A percentile compares a stretch with the other conserved stretches of the same genome.
Conservation (phyloP, 2,888 invertebrate genomes). For the Eilema sororculum region DNA sequence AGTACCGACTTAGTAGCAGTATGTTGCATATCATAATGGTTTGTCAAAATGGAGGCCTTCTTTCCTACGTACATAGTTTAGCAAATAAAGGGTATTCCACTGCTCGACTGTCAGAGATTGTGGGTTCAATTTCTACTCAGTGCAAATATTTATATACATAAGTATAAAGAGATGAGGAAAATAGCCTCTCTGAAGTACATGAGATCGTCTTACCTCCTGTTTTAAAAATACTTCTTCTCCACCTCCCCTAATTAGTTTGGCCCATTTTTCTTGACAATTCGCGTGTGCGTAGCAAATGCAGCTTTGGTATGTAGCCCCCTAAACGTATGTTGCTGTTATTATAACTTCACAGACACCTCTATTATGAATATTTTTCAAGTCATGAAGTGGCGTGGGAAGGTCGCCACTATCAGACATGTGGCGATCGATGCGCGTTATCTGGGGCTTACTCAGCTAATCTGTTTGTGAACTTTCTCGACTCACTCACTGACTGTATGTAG, state of each 20-base stretch:
- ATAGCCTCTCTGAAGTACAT: no score
- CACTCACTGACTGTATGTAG: background rate
- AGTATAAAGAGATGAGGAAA: no score
- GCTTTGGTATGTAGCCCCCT: no score
- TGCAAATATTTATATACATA: no score
- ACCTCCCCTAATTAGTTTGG: no score
- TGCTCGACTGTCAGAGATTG: no score
- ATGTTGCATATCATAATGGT: background rate
- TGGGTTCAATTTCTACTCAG: no score
- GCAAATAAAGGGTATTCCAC: no score
- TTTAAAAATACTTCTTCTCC: no score
- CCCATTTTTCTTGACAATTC: no score
- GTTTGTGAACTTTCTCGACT: conserved; percentile 13
- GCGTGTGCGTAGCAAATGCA: no score
- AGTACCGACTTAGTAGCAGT: background rate
- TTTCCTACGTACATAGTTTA: background rate
- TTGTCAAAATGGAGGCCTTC: background rate
- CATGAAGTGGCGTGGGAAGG: conserved; percentile 18
- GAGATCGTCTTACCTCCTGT: background rate
- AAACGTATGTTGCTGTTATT: background rate
- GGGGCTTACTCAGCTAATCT: conserved; percentile 8
- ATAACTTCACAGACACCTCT: background rate
- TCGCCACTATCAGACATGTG: conserved; percentile 5
- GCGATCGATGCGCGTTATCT: conserved; percentile 23
- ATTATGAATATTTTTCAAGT: conserved; percentile 1